Percentiles rank a stretch among this genome's conserved stretches.
These are phyloP conservation scores for Ophion ellenae DNA, from an alignment of 2,888 invertebrate species.

Conservation along the genomic window DNA sequence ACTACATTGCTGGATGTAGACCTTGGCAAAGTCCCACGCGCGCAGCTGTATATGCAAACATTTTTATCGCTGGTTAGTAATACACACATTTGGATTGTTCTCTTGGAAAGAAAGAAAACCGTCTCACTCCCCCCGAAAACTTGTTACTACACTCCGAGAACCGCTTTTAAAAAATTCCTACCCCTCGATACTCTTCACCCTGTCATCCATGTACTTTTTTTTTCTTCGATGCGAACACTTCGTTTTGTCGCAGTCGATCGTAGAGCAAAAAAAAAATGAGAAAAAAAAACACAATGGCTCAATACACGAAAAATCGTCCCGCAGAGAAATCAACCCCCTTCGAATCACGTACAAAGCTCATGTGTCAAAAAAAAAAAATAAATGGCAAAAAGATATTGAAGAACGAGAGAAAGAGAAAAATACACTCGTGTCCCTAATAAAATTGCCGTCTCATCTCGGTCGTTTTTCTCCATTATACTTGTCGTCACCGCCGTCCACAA, in stretches of 20 bases:
- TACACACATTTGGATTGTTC: slow-evolving; percentile 68
- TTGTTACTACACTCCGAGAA: no score
- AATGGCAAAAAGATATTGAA: background rate
- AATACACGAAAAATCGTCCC: no score
- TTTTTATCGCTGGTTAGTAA: slow-evolving; percentile 75
- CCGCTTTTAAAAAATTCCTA: no score
- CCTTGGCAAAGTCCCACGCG: slow-evolving; percentile 77
- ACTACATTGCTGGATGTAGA: slow-evolving; percentile 77
- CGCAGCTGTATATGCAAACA: slow-evolving; percentile 79
- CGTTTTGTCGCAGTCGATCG: no score
- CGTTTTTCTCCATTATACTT: background rate
- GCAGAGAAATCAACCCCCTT: background rate
- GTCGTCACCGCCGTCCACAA: background rate
- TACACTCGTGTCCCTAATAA: background rate
- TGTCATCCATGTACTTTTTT: no score
- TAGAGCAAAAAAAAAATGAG: no score
- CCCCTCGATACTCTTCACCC: no score
- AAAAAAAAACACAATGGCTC: no score
- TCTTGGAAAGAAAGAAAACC: slow-evolving; percentile 28
- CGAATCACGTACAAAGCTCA: background rate
- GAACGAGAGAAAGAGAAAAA: background rate
- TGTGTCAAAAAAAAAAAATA: background rate
- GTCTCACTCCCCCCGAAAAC: slow-evolving; percentile 37
- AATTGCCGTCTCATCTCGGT: slow-evolving; percentile 1
- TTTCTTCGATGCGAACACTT: no score